A percentile compares a stretch with the other conserved stretches of the same genome.
Evolutionary conservation across 2,797 vertebrate genomes (phyloP).

Genomic region (Dromococcyx pavoninus): DNA sequence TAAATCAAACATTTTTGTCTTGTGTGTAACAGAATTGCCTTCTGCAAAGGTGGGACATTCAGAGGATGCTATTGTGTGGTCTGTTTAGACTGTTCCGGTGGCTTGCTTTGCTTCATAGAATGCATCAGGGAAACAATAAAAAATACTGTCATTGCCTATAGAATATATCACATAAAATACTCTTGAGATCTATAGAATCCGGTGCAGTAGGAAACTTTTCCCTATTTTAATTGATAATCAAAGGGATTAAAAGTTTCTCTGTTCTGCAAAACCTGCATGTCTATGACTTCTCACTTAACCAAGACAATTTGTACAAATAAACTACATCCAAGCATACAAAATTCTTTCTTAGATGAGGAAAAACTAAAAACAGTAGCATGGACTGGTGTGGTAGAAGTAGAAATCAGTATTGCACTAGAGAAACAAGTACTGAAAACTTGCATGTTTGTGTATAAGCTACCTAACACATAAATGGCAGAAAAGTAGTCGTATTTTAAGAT

Average conservation of each 20-base stretch:
- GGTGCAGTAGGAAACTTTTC: background rate
- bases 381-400: background rate
- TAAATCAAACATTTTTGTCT: background rate
- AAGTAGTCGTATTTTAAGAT: background rate
- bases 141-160: background rate
- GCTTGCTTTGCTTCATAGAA: background rate
- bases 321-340: background rate
- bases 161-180: background rate
- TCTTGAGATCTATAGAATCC: background rate
- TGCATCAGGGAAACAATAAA: background rate
- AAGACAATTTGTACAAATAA: background rate
- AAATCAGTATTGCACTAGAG: background rate
- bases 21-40: background rate
- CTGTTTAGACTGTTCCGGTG: background rate
- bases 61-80: rapidly evolving
- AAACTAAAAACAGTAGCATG: background rate
- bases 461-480: background rate
- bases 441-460: background rate
- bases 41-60: background rate
- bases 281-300: background rate
- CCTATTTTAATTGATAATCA: background rate
- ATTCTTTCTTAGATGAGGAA: background rate
- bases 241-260: background rate
- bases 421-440: background rate
- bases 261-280: background rate